Percentiles rank a stretch among this genome's conserved stretches.
These are phyloP conservation scores for Thaumatotibia leucotreta DNA, from an alignment of 1,140 invertebrate genomes.

Conservation along the genomic window DNA sequence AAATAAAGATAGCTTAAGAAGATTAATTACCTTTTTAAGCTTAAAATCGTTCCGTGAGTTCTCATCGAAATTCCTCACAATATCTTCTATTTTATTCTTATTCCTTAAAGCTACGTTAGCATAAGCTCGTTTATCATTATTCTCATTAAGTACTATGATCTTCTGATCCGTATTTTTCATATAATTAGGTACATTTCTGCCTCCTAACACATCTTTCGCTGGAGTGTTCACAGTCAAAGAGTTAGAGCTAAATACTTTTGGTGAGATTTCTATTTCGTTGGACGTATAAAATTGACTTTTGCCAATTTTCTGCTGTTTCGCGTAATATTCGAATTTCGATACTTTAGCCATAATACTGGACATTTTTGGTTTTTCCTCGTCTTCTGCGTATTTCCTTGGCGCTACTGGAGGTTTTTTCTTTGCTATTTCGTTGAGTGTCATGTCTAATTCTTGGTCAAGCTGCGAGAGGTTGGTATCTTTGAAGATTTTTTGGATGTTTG, in stretches of 20 bases:
- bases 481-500: conserved; percentile 51
- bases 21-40: conserved; percentile 58
- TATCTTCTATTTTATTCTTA: conserved; percentile 66
- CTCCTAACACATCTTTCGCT: conserved; percentile 85
- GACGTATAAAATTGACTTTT: conserved; percentile 55
- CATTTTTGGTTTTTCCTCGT: conserved; percentile 56
- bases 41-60: conserved; percentile 28
- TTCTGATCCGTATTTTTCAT: conserved; percentile 66
- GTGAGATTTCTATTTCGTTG: conserved; percentile 77
- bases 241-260: conserved; percentile 86
- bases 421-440: conserved; percentile 66
- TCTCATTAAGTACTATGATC: conserved; percentile 58
- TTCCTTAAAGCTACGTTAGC: conserved; percentile 64
- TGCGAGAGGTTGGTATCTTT: conserved; percentile 55
- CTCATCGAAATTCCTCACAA: conserved; percentile 66
- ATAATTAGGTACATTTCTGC: conserved; percentile 77
- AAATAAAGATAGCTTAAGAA: too few species aligned
- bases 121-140: conserved; percentile 66
- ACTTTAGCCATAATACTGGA: conserved; percentile 79
- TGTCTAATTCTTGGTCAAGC: conserved; percentile 67
- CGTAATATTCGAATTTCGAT: conserved; percentile 79
- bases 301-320: conserved; percentile 73
- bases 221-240: conserved; percentile 87
- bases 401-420: conserved; percentile 67
- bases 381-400: conserved; percentile 63